Percentiles rank a stretch among this genome's conserved stretches.
These are phyloP conservation scores for Hydropsyche betteni DNA, from an alignment of 2,888 invertebrate species.

Conservation along the genomic window DNA sequence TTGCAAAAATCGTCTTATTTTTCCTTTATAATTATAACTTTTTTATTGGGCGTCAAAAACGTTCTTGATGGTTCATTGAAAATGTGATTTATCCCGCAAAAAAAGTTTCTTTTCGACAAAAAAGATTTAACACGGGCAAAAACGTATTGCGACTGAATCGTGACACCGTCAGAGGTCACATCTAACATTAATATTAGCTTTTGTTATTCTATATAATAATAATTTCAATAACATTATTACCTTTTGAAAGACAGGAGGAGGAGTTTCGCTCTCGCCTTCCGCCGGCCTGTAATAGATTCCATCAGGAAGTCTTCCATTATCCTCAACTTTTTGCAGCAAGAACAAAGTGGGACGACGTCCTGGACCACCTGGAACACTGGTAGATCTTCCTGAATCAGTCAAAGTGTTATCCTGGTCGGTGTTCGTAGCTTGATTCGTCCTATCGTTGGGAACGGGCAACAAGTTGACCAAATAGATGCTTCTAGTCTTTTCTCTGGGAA, in stretches of 20 bases:
- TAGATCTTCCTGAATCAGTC: conserved; percentile 30
- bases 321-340: conserved; percentile 49
- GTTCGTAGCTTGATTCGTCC: conserved; percentile 8
- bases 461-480: conserved; percentile 47
- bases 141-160: no score
- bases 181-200: neutral
- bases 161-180: neutral
- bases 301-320: conserved; percentile 53
- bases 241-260: conserved; percentile 45
- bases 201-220: neutral
- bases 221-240: neutral
- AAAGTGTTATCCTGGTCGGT: neutral
- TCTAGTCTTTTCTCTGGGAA: conserved; percentile 34
- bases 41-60: no score
- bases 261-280: conserved; percentile 53
- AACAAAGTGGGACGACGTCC: conserved; percentile 48
- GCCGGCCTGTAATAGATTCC: conserved; percentile 56
- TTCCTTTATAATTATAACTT: no score
- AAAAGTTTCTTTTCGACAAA: no score
- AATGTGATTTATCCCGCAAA: no score
- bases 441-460: conserved; percentile 39
- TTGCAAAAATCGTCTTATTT: no score
- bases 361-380: conserved; percentile 26
- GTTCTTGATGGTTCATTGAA: no score
- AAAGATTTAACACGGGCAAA: no score